Percentiles rank a stretch among this genome's conserved stretches.
Evolutionary conservation across 64 coral and sea anemone species (phyloP).

Genomic region (Actinia equina): DNA sequence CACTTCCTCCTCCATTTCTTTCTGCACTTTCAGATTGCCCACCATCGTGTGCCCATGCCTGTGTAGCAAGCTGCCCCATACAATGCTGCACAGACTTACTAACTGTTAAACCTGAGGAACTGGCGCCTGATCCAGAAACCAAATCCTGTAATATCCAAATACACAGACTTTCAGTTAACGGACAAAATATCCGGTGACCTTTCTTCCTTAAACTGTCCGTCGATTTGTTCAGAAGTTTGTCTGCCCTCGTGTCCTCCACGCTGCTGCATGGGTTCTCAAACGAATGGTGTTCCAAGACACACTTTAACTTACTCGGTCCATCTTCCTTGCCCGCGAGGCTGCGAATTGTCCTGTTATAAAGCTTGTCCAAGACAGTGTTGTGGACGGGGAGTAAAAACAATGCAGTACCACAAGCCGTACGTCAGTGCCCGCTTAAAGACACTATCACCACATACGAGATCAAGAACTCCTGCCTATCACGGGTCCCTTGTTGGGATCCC

Average conservation of each 20-base stretch:
- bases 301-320: background rate
- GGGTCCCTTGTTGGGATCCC: background rate
- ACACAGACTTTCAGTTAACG: background rate
- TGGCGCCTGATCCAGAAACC: slow-evolving; percentile 23
- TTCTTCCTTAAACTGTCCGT: background rate
- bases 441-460: background rate
- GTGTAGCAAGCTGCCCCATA: slow-evolving; percentile 27
- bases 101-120: slow-evolving; percentile 19
- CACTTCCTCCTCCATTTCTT: background rate
- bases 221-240: slow-evolving; percentile 26
- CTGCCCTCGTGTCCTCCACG: background rate
- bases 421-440: background rate
- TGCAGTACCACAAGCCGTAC: background rate
- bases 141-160: background rate
- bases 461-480: background rate
- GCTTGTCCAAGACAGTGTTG: slow-evolving; percentile 10
- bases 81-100: slow-evolving; percentile 29
- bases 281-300: background rate
- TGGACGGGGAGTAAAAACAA: background rate
- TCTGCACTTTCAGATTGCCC: background rate
- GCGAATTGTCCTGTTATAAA: slow-evolving; percentile 1
- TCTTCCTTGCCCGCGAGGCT: slow-evolving; percentile 17
- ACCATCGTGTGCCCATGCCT: slow-evolving; percentile 26
- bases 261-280: background rate
- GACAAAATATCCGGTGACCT: background rate